Evolutionary conservation across 2,113 vertebrate species (phyloP).

Genomic region (Alaudala cheleensis): DNA sequence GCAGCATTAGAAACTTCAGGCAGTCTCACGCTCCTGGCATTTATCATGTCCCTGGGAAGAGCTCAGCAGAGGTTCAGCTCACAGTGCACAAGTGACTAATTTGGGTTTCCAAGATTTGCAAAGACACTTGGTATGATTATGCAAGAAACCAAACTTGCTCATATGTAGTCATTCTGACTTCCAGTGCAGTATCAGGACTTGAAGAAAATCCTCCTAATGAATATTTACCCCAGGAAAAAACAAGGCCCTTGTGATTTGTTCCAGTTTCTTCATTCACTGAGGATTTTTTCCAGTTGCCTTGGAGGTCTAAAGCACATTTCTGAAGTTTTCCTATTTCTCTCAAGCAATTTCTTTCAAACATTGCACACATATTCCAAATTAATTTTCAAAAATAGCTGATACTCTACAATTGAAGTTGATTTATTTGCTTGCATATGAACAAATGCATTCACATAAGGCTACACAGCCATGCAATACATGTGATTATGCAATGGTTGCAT

Average conservation of each 20-base stretch:
- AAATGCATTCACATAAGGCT: background rate
- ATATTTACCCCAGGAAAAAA: background rate
- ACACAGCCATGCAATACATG: rapidly evolving
- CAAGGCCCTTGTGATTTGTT: background rate
- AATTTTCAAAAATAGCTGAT: background rate
- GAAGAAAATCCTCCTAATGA: background rate
- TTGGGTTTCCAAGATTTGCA: constrained; percentile 5
- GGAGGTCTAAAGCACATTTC: background rate
- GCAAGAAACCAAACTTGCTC: constrained; percentile 11
- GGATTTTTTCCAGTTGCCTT: background rate
- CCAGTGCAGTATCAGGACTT: background rate
- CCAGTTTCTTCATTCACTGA: background rate
- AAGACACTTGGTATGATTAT: background rate
- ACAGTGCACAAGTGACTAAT: background rate
- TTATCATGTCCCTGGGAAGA: background rate
- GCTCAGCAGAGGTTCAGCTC: background rate
- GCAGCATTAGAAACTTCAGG: background rate
- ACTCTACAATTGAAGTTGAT: background rate
- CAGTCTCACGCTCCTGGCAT: constrained; percentile 9
- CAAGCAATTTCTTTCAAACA: background rate
- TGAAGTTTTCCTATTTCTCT: background rate
- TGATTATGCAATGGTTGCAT: background rate
- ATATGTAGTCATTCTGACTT: background rate
- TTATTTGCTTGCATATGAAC: rapidly evolving
- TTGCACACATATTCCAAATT: background rate